phyloP scores from a whole-genome alignment of 2,888 invertebrate species.

The Chromoteleia sp. region DNA sequence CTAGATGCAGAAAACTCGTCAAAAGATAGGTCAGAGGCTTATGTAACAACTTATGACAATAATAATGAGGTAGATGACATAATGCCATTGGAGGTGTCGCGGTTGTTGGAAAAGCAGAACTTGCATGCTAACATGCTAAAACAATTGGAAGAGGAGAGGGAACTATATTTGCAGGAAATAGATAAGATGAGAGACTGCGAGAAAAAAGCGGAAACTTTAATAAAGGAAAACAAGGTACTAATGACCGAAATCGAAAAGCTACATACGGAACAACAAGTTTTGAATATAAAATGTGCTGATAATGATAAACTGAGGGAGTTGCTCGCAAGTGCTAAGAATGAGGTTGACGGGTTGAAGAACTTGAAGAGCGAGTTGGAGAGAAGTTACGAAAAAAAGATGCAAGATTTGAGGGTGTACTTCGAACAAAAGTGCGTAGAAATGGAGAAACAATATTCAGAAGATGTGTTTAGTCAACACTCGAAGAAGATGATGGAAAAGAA shows the following conservation, averaged over 20 bases:
- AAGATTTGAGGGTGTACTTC: constrained; percentile 91
- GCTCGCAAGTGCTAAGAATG: constrained; percentile 86
- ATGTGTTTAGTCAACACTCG: constrained; percentile 89
- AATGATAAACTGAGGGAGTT: constrained; percentile 86
- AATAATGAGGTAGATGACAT: constrained; percentile 31
- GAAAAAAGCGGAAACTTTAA: constrained; percentile 66
- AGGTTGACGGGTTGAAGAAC: constrained; percentile 86
- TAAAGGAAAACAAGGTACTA: constrained; percentile 72
- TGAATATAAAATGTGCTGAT: constrained; percentile 79
- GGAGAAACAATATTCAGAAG: constrained; percentile 91
- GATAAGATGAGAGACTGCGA: constrained; percentile 30
- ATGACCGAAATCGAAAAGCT: constrained; percentile 72
- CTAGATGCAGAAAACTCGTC: constrained; percentile 20
- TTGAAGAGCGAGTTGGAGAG: constrained; percentile 87
- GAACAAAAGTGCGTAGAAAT: constrained; percentile 92
- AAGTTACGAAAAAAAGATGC: constrained; percentile 91
- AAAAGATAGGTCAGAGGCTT: constrained; percentile 53
- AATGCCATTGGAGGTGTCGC: constrained; percentile 58
- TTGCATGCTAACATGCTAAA: constrained; percentile 74
- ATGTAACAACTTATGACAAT: constrained; percentile 42
- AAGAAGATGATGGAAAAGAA: constrained; percentile 86
- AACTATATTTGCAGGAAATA: constrained; percentile 64
- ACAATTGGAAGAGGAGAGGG: constrained; percentile 73
- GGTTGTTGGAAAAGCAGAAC: constrained; percentile 70
- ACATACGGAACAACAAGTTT: constrained; percentile 75